Conservation (phyloP, 23 tunicate genomes). For the Ascidia mentula region DNA sequence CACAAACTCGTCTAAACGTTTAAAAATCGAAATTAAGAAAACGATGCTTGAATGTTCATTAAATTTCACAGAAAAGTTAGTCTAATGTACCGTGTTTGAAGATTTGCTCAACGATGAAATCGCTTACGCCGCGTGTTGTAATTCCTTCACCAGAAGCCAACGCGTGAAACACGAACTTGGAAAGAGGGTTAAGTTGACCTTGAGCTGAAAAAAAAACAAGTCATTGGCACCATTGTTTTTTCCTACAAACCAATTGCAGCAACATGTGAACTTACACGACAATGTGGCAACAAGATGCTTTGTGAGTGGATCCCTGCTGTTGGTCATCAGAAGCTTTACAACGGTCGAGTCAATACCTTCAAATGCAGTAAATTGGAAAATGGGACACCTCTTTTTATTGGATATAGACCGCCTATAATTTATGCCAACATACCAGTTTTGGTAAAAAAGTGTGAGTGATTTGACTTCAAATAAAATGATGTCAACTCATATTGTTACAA, state of each 20-base stretch:
- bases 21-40: too few relatives aligned
- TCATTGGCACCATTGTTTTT: not conserved
- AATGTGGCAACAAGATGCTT: conserved; percentile 56
- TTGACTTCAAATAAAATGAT: too few relatives aligned
- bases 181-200: conserved; percentile 16
- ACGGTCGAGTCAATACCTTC: conserved; percentile 53
- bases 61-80: too few relatives aligned
- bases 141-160: conserved; percentile 39
- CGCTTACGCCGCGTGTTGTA: conserved; percentile 8
- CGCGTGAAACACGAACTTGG: conserved; percentile 26
- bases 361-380: not conserved
- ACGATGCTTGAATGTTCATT: too few relatives aligned
- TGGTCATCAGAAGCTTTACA: conserved; percentile 50
- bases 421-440: not conserved
- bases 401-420: too few relatives aligned
- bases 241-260: not conserved
- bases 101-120: conserved; percentile 30
- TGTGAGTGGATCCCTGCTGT: conserved; percentile 39
- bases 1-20: too few relatives aligned
- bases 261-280: conserved; percentile 39
- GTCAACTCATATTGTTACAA: too few relatives aligned
- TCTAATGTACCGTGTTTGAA: conserved; percentile 24
- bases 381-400: too few relatives aligned
- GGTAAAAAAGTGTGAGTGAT: not conserved
- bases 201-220: conserved; percentile 19